A percentile compares a stretch with the other conserved stretches of the same genome.
Evolutionary conservation across 1,140 invertebrate genomes (phyloP).

Genomic region (Semibalanus balanoides): DNA sequence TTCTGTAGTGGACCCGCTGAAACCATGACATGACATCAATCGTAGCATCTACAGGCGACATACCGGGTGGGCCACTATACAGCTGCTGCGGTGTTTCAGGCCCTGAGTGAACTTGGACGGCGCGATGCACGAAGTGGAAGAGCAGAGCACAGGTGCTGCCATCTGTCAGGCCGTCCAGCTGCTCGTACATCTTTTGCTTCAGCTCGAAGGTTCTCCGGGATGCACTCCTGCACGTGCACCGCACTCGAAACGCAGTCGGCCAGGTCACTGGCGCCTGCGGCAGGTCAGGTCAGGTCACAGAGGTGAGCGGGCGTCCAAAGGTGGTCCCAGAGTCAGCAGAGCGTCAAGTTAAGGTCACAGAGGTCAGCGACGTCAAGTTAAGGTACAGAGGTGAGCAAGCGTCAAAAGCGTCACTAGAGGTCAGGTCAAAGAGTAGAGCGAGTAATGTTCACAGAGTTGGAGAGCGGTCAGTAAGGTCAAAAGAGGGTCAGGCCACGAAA

Average conservation of each 20-base stretch:
- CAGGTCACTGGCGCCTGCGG: slow-evolving; percentile 46
- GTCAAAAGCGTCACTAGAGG: too few species aligned
- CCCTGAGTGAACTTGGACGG: slow-evolving; percentile 67
- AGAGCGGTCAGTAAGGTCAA: too few species aligned
- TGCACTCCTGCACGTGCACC: slow-evolving; percentile 73
- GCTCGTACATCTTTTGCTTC: slow-evolving; percentile 49
- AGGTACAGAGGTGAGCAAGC: too few species aligned
- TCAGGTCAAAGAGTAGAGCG: too few species aligned
- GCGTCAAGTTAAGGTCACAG: too few species aligned
- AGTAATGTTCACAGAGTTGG: too few species aligned
- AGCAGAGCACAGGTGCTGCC: slow-evolving; percentile 61
- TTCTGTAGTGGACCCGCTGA: too few species aligned
- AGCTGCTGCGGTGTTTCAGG: slow-evolving; percentile 57
- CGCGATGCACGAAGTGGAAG: slow-evolving; percentile 78
- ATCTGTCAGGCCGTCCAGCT: slow-evolving; percentile 30
- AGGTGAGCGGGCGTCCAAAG: too few species aligned
- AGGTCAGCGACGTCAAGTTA: too few species aligned
- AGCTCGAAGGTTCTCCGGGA: slow-evolving; percentile 75
- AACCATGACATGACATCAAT: too few species aligned
- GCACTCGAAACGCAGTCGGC: slow-evolving; percentile 49
- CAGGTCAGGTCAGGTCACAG: slow-evolving; percentile 13
- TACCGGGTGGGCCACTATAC: slow-evolving; percentile 75
- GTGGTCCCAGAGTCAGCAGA: too few species aligned
- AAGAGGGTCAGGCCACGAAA: too few species aligned
- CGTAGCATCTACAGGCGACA: slow-evolving; percentile 26